Conservation (phyloP, 92 coral and sea anemone genomes). For the Muricea muricata region DNA sequence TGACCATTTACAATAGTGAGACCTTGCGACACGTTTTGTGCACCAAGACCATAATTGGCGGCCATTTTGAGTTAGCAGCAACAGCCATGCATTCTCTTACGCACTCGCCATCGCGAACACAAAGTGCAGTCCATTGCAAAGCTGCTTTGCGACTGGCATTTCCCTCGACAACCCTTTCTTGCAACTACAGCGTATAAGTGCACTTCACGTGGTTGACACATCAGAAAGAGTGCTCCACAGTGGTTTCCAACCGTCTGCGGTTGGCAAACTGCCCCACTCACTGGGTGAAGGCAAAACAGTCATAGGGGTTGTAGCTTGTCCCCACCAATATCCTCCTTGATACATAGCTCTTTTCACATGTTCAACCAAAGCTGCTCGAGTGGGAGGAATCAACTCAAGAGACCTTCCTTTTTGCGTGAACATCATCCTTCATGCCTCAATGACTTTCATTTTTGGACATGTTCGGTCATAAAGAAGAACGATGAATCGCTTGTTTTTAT, state of each 20-base stretch:
- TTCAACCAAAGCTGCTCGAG: constrained; percentile 5
- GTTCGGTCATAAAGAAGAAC: background rate
- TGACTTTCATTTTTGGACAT: background rate
- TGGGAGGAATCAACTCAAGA: constrained; percentile 24
- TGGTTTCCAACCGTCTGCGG: constrained; percentile 23
- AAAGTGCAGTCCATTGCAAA: constrained; percentile 26
- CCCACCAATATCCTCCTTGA: constrained; percentile 39
- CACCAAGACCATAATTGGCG: background rate
- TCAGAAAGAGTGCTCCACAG: constrained; percentile 28
- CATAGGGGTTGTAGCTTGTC: constrained; percentile 29
- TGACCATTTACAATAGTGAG: background rate
- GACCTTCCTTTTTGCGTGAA: constrained; percentile 19
- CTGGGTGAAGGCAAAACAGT: constrained; percentile 31
- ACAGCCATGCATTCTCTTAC: constrained; percentile 15
- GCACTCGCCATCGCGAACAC: constrained; percentile 21
- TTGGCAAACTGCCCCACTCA: constrained; percentile 20
- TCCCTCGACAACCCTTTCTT: constrained; percentile 17
- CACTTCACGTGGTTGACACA: too few species aligned
- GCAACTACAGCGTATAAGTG: constrained; percentile 7
- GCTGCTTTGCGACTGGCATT: constrained; percentile 40
- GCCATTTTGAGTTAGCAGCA: constrained; percentile 25
- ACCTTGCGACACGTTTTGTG: constrained; percentile 12
- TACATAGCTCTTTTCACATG: constrained; percentile 17
- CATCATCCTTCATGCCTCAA: background rate
- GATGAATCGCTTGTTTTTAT: background rate